Evolutionary conservation across 2,888 invertebrate genomes (phyloP).

Genomic region (Scaeva pyrastri): DNA sequence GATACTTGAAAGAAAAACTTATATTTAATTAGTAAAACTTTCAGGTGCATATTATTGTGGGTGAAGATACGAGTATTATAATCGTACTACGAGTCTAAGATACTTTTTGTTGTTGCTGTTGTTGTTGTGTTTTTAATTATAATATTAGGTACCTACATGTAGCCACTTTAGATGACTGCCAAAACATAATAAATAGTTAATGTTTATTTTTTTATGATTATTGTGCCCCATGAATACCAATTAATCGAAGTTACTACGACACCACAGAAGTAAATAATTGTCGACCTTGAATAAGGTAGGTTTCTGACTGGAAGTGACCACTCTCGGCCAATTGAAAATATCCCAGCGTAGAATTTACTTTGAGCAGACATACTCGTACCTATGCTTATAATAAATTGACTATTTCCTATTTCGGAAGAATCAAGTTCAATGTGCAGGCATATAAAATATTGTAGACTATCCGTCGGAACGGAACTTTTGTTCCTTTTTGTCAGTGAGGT

Average conservation of each 20-base stretch:
- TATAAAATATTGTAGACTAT: not conserved
- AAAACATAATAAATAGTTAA: slow-evolving; percentile 32
- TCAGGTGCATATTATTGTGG: slow-evolving; percentile 34
- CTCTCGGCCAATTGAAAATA: slow-evolving; percentile 9
- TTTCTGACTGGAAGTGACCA: not conserved
- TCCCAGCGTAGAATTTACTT: not conserved
- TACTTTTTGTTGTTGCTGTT: slow-evolving; percentile 23
- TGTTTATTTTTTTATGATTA: slow-evolving; percentile 4
- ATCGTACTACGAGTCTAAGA: not conserved
- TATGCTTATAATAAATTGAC: not conserved
- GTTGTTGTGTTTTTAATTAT: slow-evolving; percentile 3
- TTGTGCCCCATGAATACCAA: slow-evolving; percentile 10
- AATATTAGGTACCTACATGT: slow-evolving; percentile 1
- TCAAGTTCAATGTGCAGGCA: slow-evolving; percentile 1
- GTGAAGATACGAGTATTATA: slow-evolving; percentile 11
- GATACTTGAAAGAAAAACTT: slow-evolving; percentile 1
- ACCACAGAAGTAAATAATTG: not conserved
- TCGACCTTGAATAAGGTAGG: slow-evolving; percentile 16
- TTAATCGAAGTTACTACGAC: not conserved
- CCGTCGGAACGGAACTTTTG: not conserved
- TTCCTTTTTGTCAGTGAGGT: not conserved
- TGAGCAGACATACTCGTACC: slow-evolving; percentile 7
- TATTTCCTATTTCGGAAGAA: not conserved
- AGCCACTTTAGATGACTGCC: slow-evolving; percentile 25
- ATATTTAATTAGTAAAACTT: slow-evolving; percentile 39